phyloP scores from a whole-genome alignment of 2,113 vertebrate genomes.

The Arothron firmamentum region DNA sequence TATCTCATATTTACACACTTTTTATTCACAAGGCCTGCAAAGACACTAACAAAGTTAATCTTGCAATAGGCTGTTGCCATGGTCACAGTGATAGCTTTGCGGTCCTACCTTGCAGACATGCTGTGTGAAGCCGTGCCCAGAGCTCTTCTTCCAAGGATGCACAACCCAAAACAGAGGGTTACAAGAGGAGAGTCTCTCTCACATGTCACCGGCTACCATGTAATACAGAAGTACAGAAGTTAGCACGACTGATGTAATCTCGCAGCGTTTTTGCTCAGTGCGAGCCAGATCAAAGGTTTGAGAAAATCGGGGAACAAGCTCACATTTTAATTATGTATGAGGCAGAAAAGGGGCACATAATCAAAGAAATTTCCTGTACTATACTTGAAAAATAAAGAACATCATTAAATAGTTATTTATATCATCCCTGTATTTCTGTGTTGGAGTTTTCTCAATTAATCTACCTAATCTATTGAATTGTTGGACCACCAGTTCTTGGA shows the following conservation, averaged over 20 bases:
- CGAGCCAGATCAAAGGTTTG: too few species aligned
- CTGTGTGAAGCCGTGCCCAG: constrained; percentile 88
- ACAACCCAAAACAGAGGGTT: constrained; percentile 85
- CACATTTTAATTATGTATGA: too few species aligned
- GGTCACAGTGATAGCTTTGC: neutral
- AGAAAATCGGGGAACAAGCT: too few species aligned
- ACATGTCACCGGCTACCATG: constrained; percentile 78
- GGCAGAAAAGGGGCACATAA: too few species aligned
- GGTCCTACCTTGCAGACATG: constrained; percentile 86
- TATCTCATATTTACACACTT: neutral
- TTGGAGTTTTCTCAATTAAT: too few species aligned
- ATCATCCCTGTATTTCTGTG: too few species aligned
- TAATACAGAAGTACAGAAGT: constrained; percentile 4
- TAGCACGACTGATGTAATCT: neutral
- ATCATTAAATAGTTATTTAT: too few species aligned
- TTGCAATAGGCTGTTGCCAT: neutral
- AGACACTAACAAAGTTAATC: too few species aligned
- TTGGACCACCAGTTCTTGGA: neutral
- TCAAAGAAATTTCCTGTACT: too few species aligned
- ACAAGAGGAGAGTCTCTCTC: constrained; percentile 85
- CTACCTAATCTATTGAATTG: too few species aligned
- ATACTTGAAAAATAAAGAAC: too few species aligned
- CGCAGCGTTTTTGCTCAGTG: neutral
- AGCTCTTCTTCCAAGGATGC: constrained; percentile 85
- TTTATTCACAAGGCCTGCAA: too few species aligned